Evolutionary conservation across 2,888 invertebrate genomes (phyloP).

Genomic region (Scaeva pyrastri): DNA sequence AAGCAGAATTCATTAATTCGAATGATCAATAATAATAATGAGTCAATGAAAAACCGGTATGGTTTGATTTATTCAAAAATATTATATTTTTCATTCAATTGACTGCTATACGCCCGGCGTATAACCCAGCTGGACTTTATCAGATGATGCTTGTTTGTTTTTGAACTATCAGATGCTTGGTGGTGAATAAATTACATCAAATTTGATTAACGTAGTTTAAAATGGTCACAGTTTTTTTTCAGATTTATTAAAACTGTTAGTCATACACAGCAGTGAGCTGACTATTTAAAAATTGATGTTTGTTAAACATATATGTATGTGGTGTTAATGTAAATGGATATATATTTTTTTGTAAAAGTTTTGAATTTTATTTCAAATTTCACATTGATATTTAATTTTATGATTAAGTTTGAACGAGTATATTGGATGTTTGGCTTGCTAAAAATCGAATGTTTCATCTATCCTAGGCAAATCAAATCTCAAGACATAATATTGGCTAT

Average conservation of each 20-base stretch:
- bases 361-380: too few species aligned
- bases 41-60: conserved; percentile 1
- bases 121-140: background rate
- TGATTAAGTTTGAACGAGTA: too few species aligned
- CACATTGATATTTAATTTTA: too few species aligned
- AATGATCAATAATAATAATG: background rate
- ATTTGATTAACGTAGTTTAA: background rate
- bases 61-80: background rate
- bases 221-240: background rate
- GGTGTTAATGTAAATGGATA: too few species aligned
- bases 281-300: too few species aligned
- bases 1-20: background rate
- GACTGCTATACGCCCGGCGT: background rate
- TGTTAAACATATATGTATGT: too few species aligned
- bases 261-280: background rate
- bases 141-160: background rate
- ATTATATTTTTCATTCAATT: background rate
- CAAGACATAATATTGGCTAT: too few species aligned
- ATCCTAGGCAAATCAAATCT: too few species aligned
- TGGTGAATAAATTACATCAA: background rate
- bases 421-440: too few species aligned
- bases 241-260: background rate
- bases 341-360: too few species aligned
- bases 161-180: background rate
- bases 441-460: too few species aligned